A percentile compares a stretch with the other conserved stretches of the same genome.
These are phyloP conservation scores for Cavia porcellus DNA, from an alignment of 2,113 vertebrate genomes.

Conservation along the genomic window DNA sequence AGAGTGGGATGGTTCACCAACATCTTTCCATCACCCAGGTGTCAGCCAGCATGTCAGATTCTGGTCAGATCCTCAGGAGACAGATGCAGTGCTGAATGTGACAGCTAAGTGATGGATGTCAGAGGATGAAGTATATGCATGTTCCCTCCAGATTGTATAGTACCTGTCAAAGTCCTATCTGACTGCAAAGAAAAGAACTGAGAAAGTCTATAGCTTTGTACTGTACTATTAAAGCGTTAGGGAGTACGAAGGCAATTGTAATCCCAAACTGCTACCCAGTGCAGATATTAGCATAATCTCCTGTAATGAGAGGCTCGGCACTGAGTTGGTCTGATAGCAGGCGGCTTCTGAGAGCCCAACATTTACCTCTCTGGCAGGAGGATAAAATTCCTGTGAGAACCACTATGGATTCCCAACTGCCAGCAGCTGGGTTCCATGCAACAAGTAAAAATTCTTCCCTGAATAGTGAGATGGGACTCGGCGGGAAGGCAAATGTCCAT, in stretches of 20 bases:
- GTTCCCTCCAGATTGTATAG: not conserved
- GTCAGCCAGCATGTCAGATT: not conserved
- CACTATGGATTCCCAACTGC: not conserved
- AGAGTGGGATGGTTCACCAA: not conserved
- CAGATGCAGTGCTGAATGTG: not conserved
- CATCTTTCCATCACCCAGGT: slow-evolving; percentile 23
- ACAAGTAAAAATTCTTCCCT: slow-evolving; percentile 67
- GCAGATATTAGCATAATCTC: rapidly evolving
- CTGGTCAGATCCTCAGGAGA: not conserved
- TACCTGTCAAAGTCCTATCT: not conserved
- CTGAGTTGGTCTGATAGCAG: not conserved
- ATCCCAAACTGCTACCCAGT: rapidly evolving
- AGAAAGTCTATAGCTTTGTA: not conserved
- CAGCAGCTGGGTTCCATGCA: slow-evolving; percentile 50
- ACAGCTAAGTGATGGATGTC: too few relatives aligned
- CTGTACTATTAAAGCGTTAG: rapidly evolving
- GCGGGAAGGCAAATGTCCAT: not conserved
- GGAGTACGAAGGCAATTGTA: not conserved
- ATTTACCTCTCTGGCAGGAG: not conserved
- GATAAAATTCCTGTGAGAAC: not conserved
- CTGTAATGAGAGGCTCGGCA: rapidly evolving
- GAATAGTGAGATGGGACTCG: rapidly evolving
- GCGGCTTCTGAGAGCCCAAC: not conserved
- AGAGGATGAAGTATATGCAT: not conserved
- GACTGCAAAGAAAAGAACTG: not conserved